These are phyloP conservation scores for Metallyticus violacea DNA, from an alignment of 2,888 invertebrate genomes.

Conservation along the genomic window DNA sequence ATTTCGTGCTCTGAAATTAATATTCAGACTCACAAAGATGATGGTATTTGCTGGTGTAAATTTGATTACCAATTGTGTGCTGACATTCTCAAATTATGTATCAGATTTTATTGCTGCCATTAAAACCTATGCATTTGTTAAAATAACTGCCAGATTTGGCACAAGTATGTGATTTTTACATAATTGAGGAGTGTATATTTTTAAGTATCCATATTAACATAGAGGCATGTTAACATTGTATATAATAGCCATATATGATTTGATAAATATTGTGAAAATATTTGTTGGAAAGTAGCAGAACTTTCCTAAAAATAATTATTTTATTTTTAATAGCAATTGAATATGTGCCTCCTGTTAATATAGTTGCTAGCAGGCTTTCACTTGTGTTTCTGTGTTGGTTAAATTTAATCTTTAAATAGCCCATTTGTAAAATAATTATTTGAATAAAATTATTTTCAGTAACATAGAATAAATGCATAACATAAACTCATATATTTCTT, in stretches of 20 bases:
- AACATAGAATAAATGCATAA: neutral
- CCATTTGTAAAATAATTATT: neutral
- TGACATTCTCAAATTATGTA: neutral
- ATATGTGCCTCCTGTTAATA: neutral
- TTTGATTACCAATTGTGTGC: neutral
- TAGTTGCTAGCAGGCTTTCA: neutral
- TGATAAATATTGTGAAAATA: no score
- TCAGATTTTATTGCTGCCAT: no score
- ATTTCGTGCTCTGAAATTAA: neutral
- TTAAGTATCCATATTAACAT: neutral
- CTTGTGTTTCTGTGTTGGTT: neutral
- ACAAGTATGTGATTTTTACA: neutral
- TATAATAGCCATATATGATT: neutral
- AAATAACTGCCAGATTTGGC: neutral
- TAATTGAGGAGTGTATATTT: neutral
- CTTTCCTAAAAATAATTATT: no score
- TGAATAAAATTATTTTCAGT: neutral
- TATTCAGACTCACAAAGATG: neutral
- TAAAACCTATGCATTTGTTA: neutral
- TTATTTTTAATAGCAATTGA: neutral
- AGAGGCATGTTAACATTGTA: neutral
- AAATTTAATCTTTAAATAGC: neutral
- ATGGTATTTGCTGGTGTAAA: neutral
- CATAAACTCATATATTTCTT: neutral
- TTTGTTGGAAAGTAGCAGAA: no score